Evolutionary conservation across 2,113 vertebrate species (phyloP).

Genomic region (Eidolon helvum): DNA sequence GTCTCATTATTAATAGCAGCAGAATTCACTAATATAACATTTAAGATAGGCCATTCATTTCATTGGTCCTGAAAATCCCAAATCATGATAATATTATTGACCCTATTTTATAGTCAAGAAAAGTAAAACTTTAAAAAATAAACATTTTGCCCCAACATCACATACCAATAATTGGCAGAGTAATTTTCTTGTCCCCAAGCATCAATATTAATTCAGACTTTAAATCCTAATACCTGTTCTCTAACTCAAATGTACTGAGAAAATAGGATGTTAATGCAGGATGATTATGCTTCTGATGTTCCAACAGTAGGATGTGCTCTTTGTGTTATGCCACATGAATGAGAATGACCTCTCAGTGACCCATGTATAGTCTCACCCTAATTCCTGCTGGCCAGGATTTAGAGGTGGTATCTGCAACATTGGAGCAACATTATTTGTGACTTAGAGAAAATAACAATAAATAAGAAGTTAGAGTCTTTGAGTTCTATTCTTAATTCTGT

Average conservation of each 20-base stretch:
- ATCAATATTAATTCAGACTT: background rate
- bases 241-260: background rate
- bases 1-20: background rate
- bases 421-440: background rate
- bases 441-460: background rate
- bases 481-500: background rate
- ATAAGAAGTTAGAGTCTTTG: background rate
- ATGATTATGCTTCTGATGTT: background rate
- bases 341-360: background rate
- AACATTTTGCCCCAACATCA: background rate
- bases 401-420: background rate
- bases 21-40: conserved; percentile 22
- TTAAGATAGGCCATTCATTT: conserved; percentile 15
- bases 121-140: background rate
- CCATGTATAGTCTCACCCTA: background rate
- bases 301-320: background rate
- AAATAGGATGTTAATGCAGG: background rate
- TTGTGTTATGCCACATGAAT: background rate
- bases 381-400: background rate
- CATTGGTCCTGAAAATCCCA: background rate
- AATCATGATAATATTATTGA: background rate
- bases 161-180: background rate
- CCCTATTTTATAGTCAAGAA: background rate
- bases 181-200: background rate
- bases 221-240: background rate